Conservation (phyloP, 1,140 invertebrate species). For the Notospermus geniculatus region DNA sequence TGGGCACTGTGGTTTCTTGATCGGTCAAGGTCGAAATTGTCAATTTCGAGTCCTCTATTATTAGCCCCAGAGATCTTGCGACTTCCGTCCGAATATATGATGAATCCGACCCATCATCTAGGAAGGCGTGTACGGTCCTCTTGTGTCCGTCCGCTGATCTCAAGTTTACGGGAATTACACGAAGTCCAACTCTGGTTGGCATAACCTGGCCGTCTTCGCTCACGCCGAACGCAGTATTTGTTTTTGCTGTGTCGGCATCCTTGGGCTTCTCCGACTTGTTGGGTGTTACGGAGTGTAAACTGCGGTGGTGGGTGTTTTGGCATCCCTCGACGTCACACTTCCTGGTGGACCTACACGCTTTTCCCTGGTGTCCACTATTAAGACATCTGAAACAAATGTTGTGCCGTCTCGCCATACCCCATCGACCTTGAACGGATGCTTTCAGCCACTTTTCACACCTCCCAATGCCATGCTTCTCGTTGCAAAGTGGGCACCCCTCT, state of each 20-base stretch:
- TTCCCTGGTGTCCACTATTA: neutral
- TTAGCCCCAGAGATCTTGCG: neutral
- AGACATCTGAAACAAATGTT: too few relatives aligned
- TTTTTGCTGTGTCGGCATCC: too few relatives aligned
- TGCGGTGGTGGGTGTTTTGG: too few relatives aligned
- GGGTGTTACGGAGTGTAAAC: too few relatives aligned
- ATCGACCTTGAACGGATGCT: too few relatives aligned
- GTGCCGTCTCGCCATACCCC: too few relatives aligned
- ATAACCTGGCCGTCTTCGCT: neutral
- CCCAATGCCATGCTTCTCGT: too few relatives aligned
- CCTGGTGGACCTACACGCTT: neutral
- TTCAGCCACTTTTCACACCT: too few relatives aligned
- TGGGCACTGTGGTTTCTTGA: neutral
- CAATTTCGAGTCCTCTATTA: neutral
- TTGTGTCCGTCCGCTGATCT: neutral
- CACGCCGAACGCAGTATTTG: neutral
- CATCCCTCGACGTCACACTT: neutral
- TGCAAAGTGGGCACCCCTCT: too few relatives aligned
- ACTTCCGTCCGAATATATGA: neutral
- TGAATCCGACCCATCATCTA: slow-evolving; percentile 8
- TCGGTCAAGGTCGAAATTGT: neutral
- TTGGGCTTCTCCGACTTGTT: too few relatives aligned
- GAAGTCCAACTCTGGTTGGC: neutral
- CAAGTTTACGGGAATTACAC: neutral
- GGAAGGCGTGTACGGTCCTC: neutral